phyloP scores from a whole-genome alignment of 2,888 invertebrate species.

The Elmis aenea region DNA sequence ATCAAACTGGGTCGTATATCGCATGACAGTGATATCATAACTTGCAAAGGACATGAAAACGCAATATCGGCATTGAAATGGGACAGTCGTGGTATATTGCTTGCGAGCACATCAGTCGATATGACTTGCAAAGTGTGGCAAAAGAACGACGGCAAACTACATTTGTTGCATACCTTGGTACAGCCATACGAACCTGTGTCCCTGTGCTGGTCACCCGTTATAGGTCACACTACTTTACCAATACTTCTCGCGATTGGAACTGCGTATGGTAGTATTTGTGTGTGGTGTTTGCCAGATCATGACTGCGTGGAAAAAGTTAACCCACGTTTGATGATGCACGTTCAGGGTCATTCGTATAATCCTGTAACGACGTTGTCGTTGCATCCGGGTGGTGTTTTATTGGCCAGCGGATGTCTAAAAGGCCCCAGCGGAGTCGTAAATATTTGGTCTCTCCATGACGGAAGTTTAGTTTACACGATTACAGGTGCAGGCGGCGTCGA shows the following conservation, averaged over 20 bases:
- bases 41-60: conserved; percentile 44
- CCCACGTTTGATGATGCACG: conserved; percentile 42
- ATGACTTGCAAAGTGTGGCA: conserved; percentile 48
- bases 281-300: conserved; percentile 45
- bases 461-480: conserved; percentile 52
- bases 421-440: conserved; percentile 49
- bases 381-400: conserved; percentile 49
- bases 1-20: conserved; percentile 46
- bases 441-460: conserved; percentile 58
- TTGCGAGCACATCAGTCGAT: conserved; percentile 51
- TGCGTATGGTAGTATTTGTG: conserved; percentile 50
- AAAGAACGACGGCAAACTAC: conserved; percentile 29
- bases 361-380: conserved; percentile 51
- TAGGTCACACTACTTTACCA: conserved; percentile 41
- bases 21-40: conserved; percentile 37
- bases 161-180: conserved; percentile 44
- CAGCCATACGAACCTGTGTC: conserved; percentile 48
- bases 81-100: conserved; percentile 49
- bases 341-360: conserved; percentile 52
- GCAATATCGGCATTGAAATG: conserved; percentile 47
- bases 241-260: conserved; percentile 51
- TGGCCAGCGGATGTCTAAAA: conserved; percentile 52
- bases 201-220: conserved; percentile 52
- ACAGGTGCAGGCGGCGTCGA: conserved; percentile 50
- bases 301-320: conserved; percentile 26